Base-by-base conservation (phyloP, 2,888 invertebrate genomes). In the Lasiommata megera region DNA sequence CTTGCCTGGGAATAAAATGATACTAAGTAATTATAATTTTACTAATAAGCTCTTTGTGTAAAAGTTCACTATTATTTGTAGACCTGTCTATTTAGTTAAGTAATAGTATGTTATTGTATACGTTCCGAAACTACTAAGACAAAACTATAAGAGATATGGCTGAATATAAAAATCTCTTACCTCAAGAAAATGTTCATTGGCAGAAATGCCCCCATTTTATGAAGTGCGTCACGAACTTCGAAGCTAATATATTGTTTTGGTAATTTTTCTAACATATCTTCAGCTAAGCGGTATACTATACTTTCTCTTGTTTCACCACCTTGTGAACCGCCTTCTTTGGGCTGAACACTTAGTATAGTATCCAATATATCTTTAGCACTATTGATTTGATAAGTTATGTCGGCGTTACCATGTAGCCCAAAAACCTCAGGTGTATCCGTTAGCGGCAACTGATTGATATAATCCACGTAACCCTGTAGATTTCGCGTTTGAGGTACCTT, bases 321-420 rank as follows among this genome's bases (percentile, higher is more conserved):
- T 61, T 95, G 95, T 16, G 94, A 93, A 0, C 96, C 97, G 6
- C 98, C 96, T 88, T 99, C 98, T 77, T 99, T 99, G 0, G 99
- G 99, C 76, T 99, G 98, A n/a, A 99, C 98, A 78, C 94, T 98
- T 40, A 99, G 92, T 71, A 99, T 98, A 0, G 98, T 98, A 75
- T 98, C 97, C 72, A 99, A 92, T 75, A 99, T 98, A 66, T 94
- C 96, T 87, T 97, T 97, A 23, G 98, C 97, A 44, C 97, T 97
- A 78, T 98, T 98, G 63, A 98, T 99, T 87, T 98, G 98, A 85
- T 98, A 98, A 71, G 98, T 98, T 65, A 99, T 98, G 78, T 99
- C 98, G 51, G 99, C 98, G 84, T 99, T 99, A 6, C 96, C 92
- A 82, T 99, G 98, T 52, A 99, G 92, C n/a, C 99, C 99, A 83